Percentiles rank a stretch among this genome's conserved stretches.
These are phyloP conservation scores for Zaprionus tsacasi DNA, from an alignment of 1,140 invertebrate species.

Conservation along the genomic window DNA sequence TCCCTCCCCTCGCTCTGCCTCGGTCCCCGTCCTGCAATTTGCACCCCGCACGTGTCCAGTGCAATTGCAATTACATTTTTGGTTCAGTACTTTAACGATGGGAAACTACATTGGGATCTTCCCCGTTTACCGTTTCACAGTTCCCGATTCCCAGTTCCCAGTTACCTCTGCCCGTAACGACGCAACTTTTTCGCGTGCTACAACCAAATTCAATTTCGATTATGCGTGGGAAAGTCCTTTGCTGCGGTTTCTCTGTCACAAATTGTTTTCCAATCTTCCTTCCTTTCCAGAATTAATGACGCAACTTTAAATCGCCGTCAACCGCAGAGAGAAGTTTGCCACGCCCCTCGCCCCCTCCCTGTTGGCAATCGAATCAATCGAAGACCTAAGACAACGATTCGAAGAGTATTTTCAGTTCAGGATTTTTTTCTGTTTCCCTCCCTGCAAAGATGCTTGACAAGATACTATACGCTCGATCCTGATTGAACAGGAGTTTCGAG, in stretches of 20 bases:
- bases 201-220: constrained; percentile 61
- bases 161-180: background rate
- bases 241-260: constrained; percentile 55
- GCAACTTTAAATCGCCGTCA: background rate
- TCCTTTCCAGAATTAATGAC: background rate
- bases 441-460: background rate
- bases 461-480: constrained; percentile 20
- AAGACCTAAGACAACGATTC: background rate
- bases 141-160: constrained; percentile 4
- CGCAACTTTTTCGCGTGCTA: constrained; percentile 40
- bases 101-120: constrained; percentile 49
- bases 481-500: constrained; percentile 40
- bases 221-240: constrained; percentile 64
- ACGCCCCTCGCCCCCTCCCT: no score
- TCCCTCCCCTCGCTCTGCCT: background rate
- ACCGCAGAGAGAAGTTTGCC: background rate
- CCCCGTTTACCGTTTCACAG: background rate
- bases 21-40: constrained; percentile 50
- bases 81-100: constrained; percentile 66
- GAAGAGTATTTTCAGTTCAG: background rate
- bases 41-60: constrained; percentile 66
- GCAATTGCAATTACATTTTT: constrained; percentile 74
- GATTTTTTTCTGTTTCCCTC: no score
- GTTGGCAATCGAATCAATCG: background rate
- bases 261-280: constrained; percentile 2